Percentiles rank a stretch among this genome's conserved stretches.
phyloP scores from a whole-genome alignment of 1,140 invertebrate genomes.

The Penaeus vannamei region DNA sequence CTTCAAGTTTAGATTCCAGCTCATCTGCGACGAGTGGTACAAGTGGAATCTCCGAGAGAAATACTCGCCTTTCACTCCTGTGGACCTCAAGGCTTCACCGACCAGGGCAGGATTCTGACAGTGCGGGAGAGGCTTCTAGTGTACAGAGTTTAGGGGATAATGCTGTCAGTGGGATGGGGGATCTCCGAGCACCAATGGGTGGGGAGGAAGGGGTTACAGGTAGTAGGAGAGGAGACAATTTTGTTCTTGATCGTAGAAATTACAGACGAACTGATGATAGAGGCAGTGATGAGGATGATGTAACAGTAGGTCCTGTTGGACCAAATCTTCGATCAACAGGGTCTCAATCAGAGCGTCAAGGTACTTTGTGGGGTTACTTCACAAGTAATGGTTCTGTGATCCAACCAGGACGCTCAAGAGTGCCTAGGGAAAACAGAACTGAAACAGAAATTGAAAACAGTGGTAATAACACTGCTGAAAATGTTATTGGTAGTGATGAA shows the following conservation, averaged over 20 bases:
- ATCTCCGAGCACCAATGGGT: neutral
- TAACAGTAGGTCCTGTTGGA: too few species aligned
- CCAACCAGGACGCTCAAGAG: conserved; percentile 9
- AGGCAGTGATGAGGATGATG: conserved; percentile 46
- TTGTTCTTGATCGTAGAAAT: conserved; percentile 27
- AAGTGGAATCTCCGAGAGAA: conserved; percentile 59
- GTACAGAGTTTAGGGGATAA: conserved; percentile 36
- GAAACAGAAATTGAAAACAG: neutral
- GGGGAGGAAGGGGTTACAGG: conserved; percentile 18
- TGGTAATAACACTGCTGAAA: conserved; percentile 14
- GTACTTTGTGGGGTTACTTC: neutral
- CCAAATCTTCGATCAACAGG: conserved; percentile 1
- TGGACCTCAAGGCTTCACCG: conserved; percentile 61
- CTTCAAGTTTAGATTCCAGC: conserved; percentile 61
- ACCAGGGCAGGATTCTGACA: conserved; percentile 53
- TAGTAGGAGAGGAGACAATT: neutral
- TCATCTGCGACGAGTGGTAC: conserved; percentile 62
- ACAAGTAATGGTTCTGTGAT: conserved; percentile 7
- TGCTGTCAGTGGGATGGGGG: neutral
- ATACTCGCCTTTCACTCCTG: conserved; percentile 58
- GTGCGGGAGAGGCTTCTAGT: conserved; percentile 50
- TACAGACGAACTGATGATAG: conserved; percentile 32
- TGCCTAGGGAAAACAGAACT: neutral
- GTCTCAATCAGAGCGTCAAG: conserved; percentile 27
- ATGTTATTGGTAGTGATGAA: conserved; percentile 5